Evolutionary conservation across 2,888 invertebrate species (phyloP).

Genomic region (Agelastica alni): DNA sequence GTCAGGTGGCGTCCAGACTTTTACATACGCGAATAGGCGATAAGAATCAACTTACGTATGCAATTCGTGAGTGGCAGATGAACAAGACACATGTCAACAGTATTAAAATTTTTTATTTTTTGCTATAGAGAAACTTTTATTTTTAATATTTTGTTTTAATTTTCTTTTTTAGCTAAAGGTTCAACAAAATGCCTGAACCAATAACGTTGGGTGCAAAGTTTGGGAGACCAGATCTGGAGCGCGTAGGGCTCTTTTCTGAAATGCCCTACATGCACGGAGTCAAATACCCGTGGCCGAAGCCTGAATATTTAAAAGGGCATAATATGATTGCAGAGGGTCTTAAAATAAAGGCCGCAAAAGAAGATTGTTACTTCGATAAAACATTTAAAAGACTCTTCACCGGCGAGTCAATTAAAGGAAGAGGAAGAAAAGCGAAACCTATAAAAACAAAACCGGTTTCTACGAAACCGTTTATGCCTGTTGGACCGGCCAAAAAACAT

Average conservation of each 20-base stretch:
- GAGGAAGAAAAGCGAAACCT: slow-evolving; percentile 37
- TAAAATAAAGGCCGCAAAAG: slow-evolving; percentile 53
- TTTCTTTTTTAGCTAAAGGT: too few species aligned
- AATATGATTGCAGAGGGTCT: slow-evolving; percentile 50
- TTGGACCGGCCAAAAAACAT: slow-evolving; percentile 54
- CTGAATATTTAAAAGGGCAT: slow-evolving; percentile 37
- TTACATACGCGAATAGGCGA: too few species aligned
- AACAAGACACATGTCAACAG: too few species aligned
- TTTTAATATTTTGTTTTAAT: too few species aligned
- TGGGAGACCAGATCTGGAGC: slow-evolving; percentile 55
- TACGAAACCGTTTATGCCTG: slow-evolving; percentile 47
- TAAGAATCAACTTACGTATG: too few species aligned
- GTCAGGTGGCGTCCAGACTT: too few species aligned
- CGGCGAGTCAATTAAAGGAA: slow-evolving; percentile 50
- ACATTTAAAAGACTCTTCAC: slow-evolving; percentile 56
- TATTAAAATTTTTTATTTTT: too few species aligned
- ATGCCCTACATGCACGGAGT: slow-evolving; percentile 54
- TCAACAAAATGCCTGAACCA: too few species aligned
- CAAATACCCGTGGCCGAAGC: slow-evolving; percentile 45
- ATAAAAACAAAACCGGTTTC: slow-evolving; percentile 36
- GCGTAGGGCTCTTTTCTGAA: slow-evolving; percentile 56
- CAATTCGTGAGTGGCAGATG: too few species aligned
- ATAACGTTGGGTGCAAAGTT: slow-evolving; percentile 34
- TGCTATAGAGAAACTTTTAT: too few species aligned
- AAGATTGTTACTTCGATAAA: slow-evolving; percentile 57